Conservation (phyloP, 1,140 invertebrate species). For the Macrobrachium nipponense region DNA sequence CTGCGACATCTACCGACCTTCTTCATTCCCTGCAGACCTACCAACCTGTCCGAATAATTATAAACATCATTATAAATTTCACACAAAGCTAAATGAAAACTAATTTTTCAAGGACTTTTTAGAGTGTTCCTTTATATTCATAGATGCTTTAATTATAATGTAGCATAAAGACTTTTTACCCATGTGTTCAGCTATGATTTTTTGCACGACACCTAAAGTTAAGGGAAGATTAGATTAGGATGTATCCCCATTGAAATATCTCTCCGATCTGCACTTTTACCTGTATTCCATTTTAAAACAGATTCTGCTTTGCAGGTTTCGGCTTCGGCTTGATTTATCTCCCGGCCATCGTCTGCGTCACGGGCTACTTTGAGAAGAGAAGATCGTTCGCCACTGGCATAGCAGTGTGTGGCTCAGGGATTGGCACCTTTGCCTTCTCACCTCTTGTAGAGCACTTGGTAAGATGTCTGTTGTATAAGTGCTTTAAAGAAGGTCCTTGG, state of each 20-base stretch:
- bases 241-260: too few relatives aligned
- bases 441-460: constrained; percentile 78
- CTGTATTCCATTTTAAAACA: constrained; percentile 2
- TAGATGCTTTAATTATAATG: too few relatives aligned
- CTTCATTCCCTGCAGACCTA: not conserved
- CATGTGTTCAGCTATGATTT: too few relatives aligned
- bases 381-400: constrained; percentile 93
- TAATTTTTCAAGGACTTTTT: too few relatives aligned
- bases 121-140: too few relatives aligned
- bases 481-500: too few relatives aligned
- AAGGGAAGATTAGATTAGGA: too few relatives aligned
- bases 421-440: constrained; percentile 87
- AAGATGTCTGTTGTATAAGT: not conserved
- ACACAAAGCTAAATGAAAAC: too few relatives aligned
- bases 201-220: too few relatives aligned
- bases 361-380: constrained; percentile 92
- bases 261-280: not conserved
- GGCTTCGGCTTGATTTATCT: constrained; percentile 95
- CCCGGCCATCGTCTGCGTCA: constrained; percentile 94
- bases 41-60: not conserved
- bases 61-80: too few relatives aligned
- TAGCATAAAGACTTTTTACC: too few relatives aligned
- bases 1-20: too few relatives aligned
- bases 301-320: constrained; percentile 74
- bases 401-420: constrained; percentile 92